Conservation (phyloP, 1,140 invertebrate genomes). For the Brachionus calyciflorus region DNA sequence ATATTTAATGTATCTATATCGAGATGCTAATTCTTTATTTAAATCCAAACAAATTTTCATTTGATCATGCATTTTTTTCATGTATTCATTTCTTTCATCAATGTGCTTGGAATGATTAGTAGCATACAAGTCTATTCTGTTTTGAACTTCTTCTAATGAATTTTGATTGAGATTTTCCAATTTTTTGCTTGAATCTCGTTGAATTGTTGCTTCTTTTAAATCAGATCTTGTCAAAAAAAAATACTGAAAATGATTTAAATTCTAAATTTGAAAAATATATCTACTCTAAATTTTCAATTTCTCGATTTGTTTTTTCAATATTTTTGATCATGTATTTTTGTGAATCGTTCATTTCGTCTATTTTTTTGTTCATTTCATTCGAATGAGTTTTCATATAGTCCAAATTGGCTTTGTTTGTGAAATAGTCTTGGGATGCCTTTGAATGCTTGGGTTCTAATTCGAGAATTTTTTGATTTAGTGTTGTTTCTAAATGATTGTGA, state of each 20-base stretch:
- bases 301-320: constrained; percentile 12
- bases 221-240: neutral
- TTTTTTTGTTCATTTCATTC: constrained; percentile 39
- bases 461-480: neutral
- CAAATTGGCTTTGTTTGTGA: constrained; percentile 10
- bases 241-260: too few relatives aligned
- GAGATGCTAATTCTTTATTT: constrained; percentile 11
- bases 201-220: neutral
- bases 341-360: constrained; percentile 26
- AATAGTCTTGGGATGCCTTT: neutral
- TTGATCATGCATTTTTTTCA: neutral
- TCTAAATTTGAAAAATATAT: neutral
- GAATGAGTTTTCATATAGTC: constrained; percentile 38
- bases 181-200: neutral
- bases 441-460: constrained; percentile 7
- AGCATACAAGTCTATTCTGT: neutral
- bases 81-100: neutral
- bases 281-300: constrained; percentile 42
- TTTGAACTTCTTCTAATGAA: neutral
- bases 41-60: neutral
- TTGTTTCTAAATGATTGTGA: neutral
- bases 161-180: neutral
- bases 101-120: neutral
- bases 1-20: constrained; percentile 21
- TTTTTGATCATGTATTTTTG: neutral